phyloP scores from a whole-genome alignment of 2,113 vertebrate species.

The Microtus pennsylvanicus region DNA sequence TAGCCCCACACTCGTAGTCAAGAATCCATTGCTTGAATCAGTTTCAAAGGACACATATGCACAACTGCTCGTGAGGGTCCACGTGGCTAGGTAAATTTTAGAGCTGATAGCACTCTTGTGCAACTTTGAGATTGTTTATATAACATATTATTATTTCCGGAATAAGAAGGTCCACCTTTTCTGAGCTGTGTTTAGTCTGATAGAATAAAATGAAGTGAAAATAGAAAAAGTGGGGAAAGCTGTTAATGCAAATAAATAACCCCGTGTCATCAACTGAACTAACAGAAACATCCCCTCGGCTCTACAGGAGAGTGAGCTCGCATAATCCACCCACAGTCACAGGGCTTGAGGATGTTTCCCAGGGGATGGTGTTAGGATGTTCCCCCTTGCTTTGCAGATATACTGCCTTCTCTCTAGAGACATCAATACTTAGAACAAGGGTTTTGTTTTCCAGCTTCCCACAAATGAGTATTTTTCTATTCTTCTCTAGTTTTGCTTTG shows the following conservation, averaged over 20 bases:
- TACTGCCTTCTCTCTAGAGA: neutral
- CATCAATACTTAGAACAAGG: neutral
- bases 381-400: neutral
- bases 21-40: constrained; percentile 2
- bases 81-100: neutral
- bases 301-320: neutral
- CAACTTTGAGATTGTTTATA: neutral
- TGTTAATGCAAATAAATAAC: neutral
- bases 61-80: neutral
- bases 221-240: neutral
- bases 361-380: neutral
- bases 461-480: constrained; percentile 8
- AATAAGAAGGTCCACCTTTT: neutral
- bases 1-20: neutral
- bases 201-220: constrained; percentile 19
- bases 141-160: constrained; percentile 30
- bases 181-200: neutral
- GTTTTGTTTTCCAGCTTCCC: neutral
- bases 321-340: neutral
- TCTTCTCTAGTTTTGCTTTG: neutral
- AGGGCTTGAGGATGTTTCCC: neutral
- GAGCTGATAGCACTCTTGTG: neutral
- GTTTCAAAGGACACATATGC: neutral
- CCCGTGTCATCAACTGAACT: neutral
- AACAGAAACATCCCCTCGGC: neutral